Evolutionary conservation across 2,797 vertebrate species (phyloP), one percentile per base, ranked within the genome.

Genomic region (Falco berigora): DNA sequence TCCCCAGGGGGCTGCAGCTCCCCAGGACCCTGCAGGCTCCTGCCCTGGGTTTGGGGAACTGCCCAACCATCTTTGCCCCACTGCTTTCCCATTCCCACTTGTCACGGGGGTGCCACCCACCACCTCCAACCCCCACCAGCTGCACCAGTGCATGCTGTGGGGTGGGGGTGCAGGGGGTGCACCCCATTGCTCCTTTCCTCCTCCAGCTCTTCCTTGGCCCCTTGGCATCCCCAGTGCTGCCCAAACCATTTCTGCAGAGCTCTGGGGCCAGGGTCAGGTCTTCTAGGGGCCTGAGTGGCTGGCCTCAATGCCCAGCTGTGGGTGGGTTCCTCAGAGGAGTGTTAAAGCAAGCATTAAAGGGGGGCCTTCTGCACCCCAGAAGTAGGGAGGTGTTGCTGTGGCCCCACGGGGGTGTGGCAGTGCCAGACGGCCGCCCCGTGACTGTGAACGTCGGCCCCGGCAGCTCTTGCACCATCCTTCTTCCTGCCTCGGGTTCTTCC

Each of bases 281-380:
- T 53, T 23, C 11, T n/a, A n/a, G n/a, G 23, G 18, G 5, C 25
- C 24, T 79, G 62, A 5, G 19, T 40, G 61, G 12, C 17, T 2
- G 1, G 4, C 19, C 40, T 40, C 1, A 3, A 7, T 27, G 12
- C 24, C 21, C 7, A 1, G 5, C 40, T n/a, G 1, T 2, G n/a
- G 63, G 27, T 15, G 21, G 17, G 46, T 11, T 80, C 53, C 61
- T 52, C 61, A 21, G 49, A 46, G 36, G 30, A 69, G n/a, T 18
- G 0, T 49, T 47, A 52, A 36, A 67, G 27, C 32, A 9, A 28
- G 24, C 1, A 0, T 16, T 44, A 8, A 6, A 15, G 38, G n/a
- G 46, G 52, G 10, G 1, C 5, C 21, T 3, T 20, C 23, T 7
- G 84, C 62, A 88, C 68, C 79, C 84, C 62, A 44, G 32, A 30